A percentile compares a stretch with the other conserved stretches of the same genome.
Evolutionary conservation across 2,113 vertebrate genomes (phyloP).

Genomic region (Rhizomys pruinosus): DNA sequence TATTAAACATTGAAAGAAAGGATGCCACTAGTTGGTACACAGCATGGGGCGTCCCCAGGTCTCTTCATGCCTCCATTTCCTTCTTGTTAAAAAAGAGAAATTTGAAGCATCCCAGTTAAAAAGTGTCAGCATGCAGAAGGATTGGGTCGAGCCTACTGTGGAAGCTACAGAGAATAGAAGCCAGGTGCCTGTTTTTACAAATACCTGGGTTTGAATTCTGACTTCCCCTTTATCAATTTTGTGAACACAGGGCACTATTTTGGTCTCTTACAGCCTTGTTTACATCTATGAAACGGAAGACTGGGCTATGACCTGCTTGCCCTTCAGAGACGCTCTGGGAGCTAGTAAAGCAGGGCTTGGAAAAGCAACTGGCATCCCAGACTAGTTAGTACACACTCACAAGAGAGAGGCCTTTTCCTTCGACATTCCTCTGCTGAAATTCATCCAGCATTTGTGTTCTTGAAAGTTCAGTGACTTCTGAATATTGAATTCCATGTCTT

Average conservation of each 20-base stretch:
- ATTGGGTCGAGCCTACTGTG: too few relatives aligned
- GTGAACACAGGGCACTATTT: not conserved
- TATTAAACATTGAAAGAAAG: not conserved
- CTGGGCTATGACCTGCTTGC: rapidly evolving
- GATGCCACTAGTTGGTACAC: not conserved
- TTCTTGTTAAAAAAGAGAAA: not conserved
- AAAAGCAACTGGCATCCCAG: too few relatives aligned
- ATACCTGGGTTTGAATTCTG: not conserved
- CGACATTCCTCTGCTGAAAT: not conserved
- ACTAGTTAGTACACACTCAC: not conserved
- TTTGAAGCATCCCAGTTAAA: not conserved
- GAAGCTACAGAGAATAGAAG: not conserved
- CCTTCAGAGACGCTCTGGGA: not conserved
- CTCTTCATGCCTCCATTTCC: not conserved
- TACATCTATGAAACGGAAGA: not conserved
- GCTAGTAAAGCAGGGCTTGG: rapidly evolving
- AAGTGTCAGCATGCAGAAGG: not conserved
- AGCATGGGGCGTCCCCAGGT: not conserved
- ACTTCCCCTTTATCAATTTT: not conserved
- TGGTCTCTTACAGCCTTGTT: not conserved
- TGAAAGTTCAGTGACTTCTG: not conserved
- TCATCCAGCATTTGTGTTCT: not conserved
- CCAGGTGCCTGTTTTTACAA: not conserved
- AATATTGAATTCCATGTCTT: constrained; percentile 35
- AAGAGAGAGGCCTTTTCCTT: not conserved